Evolutionary conservation across 2,797 vertebrate species (phyloP), one percentile per base, ranked within the genome.

Genomic region (Danio tinwini): DNA sequence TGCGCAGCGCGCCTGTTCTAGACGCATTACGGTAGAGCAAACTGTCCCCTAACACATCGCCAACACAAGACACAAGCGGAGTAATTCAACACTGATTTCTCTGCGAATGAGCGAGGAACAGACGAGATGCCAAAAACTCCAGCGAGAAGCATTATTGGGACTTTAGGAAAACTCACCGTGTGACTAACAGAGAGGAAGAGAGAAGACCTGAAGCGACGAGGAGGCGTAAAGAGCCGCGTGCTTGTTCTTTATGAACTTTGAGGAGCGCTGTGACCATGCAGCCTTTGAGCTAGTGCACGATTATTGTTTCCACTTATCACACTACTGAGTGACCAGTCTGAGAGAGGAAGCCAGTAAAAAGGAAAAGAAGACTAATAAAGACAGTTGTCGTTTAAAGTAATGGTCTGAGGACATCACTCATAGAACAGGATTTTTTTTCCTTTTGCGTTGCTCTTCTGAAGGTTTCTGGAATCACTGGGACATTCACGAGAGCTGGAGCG

Each of bases 1-100:
- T 89, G 89, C 85, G 83, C 83, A 91, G 29, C 91, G 94, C 93
- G 92, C 92, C 91, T 92, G 91, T 92, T 93, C 94, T 95, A 93
- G 88, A 88, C 87, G 85, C 89, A 93, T 94, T 95, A 95, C 94
- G 93, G 94, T 95, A 95, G 89, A 89, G 88, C 89, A 88, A 90
- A 91, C 90, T 92, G 92, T 92, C 91, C 92, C 88, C 89, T 80
- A 91, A 88, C 87, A 86, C 85, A 85, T 84, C 86, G 76, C 85
- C 85, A 83, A 88, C 90, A 86, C 87, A 73, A 88, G 89, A 87
- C 90, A 82, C 91, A 87, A 89, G 87, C 83, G 81, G 76, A 89
- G 91, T 93, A 93, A 93, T 92, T 90, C 92, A 90, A 92, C 89
- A 89, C 91, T 92, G 93, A 93, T 94, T 93, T 91, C 87, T 86